phyloP scores from a whole-genome alignment of 2,888 invertebrate genomes.

The Rutpela maculata region DNA sequence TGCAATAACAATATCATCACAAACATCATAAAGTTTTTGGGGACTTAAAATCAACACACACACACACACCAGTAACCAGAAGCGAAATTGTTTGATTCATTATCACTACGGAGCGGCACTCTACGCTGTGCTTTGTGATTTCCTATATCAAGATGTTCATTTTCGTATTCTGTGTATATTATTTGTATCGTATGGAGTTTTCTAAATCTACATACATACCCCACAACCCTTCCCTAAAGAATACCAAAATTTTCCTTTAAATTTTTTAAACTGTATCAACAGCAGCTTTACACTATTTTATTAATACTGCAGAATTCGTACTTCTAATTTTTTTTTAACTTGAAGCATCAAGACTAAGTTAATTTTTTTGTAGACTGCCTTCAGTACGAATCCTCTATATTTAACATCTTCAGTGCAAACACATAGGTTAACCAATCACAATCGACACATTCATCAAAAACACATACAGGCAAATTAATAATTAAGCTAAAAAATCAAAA shows the following conservation, averaged over 20 bases:
- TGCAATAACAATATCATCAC: too few relatives aligned
- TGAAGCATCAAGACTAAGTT: not conserved
- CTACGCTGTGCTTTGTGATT: too few relatives aligned
- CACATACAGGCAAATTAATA: conserved; percentile 49
- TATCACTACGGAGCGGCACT: too few relatives aligned
- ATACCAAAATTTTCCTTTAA: conserved; percentile 41
- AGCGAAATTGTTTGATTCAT: too few relatives aligned
- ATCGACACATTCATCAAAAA: conserved; percentile 64
- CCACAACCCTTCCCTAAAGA: conserved; percentile 55
- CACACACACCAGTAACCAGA: too few relatives aligned
- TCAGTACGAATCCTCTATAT: conserved; percentile 7
- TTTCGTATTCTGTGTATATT: not conserved
- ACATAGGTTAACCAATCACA: conserved; percentile 73
- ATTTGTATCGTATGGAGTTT: conserved; percentile 9
- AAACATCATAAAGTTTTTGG: too few relatives aligned
- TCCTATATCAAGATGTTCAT: too few relatives aligned
- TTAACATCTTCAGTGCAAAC: conserved; percentile 52
- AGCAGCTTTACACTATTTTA: not conserved
- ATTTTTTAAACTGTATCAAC: not conserved
- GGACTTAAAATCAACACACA: too few relatives aligned
- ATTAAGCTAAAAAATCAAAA: conserved; percentile 43
- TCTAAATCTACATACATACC: conserved; percentile 62
- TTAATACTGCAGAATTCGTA: conserved; percentile 13
- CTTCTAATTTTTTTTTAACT: not conserved
- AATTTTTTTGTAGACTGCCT: not conserved